Base-by-base conservation (phyloP, 1,140 invertebrate species). In the Stenopsyche tienmushanensis region DNA sequence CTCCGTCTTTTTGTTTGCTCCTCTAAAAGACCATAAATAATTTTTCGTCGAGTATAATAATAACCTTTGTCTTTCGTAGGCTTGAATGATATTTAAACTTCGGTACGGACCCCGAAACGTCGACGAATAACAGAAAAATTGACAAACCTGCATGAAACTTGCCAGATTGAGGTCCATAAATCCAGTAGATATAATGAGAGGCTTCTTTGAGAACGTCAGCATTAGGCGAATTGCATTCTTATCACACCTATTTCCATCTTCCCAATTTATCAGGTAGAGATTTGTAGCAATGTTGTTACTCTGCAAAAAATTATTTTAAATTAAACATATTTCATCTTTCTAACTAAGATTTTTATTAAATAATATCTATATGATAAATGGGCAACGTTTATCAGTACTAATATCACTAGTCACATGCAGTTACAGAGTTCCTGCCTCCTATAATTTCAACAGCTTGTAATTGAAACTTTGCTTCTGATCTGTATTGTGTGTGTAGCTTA, bases 1-100 rank as follows among this genome's bases (percentile, higher is more conserved):
- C 44, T 60, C 39, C 42, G 54, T 57, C 57, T 60, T 60, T 45
- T 49, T 60, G 42, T 60, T 60, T 60, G 57, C 57, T 49, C 57
- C 26, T 47, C 57, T n/a, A 21, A 1, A 13, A 20, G 57, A 60
- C 42, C 57, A 60, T 60, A 60, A 47, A 47, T 60, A 60, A 60
- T 60, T 42, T 17, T 20, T 18, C 24, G 41, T 29, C 5, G 7
- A 9, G 10, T 15, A 20, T 20, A 18, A 15, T n/a, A 47, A 47
- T 47, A 47, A 47, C 17, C 10, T 5, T 15, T 15, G 17, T 8
- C 3, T 47, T 47, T 34, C 29, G 29, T 5, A 5, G 13, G 29
- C n/a, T 34, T 5, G 29, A 13, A 34, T 34, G 29, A n/a, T n/a
- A n/a, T n/a, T n/a, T n/a, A n/a, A n/a, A n/a, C n/a, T n/a, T n/a